Base-by-base conservation (phyloP, 2,113 vertebrate genomes). In the Felis catus region DNA sequence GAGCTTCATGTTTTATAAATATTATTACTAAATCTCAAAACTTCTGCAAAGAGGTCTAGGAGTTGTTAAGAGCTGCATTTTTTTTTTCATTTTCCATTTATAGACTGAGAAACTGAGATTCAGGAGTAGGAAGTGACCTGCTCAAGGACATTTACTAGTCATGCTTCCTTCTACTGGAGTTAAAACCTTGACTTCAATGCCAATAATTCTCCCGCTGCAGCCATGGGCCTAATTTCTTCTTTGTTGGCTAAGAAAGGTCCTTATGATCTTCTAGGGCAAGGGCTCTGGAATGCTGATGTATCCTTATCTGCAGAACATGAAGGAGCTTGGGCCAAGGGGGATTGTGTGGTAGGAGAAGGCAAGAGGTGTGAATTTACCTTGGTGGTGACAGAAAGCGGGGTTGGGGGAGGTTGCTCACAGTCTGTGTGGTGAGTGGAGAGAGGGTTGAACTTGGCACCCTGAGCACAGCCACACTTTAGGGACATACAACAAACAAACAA, bases 321-420 rank as follows among this genome's bases (percentile, higher is more conserved):
- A 33, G 58, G 33, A 31, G 3, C 33, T 65, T 63, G 61, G 82
- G 80, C 48, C 16, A 16, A 65, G 10, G 33, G 7, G 27, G 25
- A 36, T 13, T 21, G 2, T 45, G 14, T 13, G 21, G 19, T 21
- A 27, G 31, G 9, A 58, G 41, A 87, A 15, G 15, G 16, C 1
- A 7, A 58, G 31, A 55, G 29, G 65, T 11, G 14, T 48, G 27
- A 89, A 39, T 41, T 19, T 33, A 7, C 48, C 29, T 53, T 7
- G 0, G 18, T 65, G 29, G 45, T 15, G 31, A 41, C 4, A 55
- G 36, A 53, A 29, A 41, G 7, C 48, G 27, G 29, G 14, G 55
- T 0, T 1, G 7, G 0, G 58, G 1, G 29, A 65, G 11, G 2
- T 4, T 33, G 48, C 14, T 65, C 41, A 45, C 4, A 0, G 21